Evolutionary conservation across 2,888 invertebrate genomes (phyloP), one percentile per base, ranked within the genome.

Genomic region (Dicyrtomina minuta): DNA sequence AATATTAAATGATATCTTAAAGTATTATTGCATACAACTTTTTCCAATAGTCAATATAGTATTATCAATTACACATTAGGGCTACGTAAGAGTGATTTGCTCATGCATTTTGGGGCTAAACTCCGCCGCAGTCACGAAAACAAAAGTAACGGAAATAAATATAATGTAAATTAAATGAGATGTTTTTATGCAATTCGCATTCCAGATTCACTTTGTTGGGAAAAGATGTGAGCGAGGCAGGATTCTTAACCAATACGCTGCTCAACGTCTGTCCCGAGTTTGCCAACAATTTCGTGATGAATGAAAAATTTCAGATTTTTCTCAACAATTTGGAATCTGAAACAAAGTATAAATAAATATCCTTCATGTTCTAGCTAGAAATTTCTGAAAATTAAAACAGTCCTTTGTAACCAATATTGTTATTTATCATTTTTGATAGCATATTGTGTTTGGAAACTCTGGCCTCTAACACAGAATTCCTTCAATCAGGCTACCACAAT

Each of bases 391-490:
- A n/a, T n/a, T n/a, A n/a, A n/a, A n/a, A 22, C 17, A 20, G 49
- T 46, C 8, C 10, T n/a, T 46, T 46, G 15, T 49, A 17, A 20
- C 15, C n/a, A 61, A 44, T 43, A 43, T 20, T 68, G 13, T 51
- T 22, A 43, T 56, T 61, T 13, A 51, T 70, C n/a, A n/a, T n/a
- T n/a, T n/a, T n/a, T n/a, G n/a, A 15, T 26, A 70, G 70, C n/a
- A 13, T 70, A 1, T 17, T 70, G 1, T 67, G 66, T 24, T n/a
- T 70, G 27, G 70, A 70, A 49, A 66, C 39, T n/a, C 44, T 70
- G 2, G 44, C 55, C 8, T 41, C 43, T 10, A 62, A 66, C 33
- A 12, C 41, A 5, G 43, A 20, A 3, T 70, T 62, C 44, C 27
- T 70, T 10, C 10, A 39, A 12, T 15, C 12, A 5, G 20, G 22